Percentiles rank a stretch among this genome's conserved stretches.
Conservation (phyloP, 2,797 vertebrate species). For the Natrix natrix region DNA sequence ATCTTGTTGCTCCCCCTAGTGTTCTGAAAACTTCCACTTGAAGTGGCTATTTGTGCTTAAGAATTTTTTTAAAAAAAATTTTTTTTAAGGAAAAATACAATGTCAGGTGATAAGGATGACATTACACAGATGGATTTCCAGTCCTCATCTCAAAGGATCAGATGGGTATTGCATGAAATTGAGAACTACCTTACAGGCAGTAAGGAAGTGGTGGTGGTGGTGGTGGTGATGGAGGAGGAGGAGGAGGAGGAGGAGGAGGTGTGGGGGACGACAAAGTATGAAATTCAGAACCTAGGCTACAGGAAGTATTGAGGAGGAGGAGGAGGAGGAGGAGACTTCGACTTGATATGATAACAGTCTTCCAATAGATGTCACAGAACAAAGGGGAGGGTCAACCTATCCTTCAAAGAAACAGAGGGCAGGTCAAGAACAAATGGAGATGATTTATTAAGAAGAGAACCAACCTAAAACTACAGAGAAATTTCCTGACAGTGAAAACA, state of each 20-base stretch:
- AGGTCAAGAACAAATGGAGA: neutral
- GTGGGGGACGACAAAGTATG: neutral
- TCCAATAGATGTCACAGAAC: neutral
- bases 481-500: neutral
- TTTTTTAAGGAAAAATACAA: neutral
- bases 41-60: too few relatives aligned
- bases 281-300: neutral
- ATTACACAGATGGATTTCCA: neutral
- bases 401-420: too few relatives aligned
- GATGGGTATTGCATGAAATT: neutral
- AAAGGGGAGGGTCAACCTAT: neutral
- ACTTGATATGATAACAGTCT: neutral
- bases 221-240: too few relatives aligned
- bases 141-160: neutral
- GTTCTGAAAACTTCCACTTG: neutral
- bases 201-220: too few relatives aligned
- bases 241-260: too few relatives aligned
- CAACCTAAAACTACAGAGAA: neutral
- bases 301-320: too few relatives aligned
- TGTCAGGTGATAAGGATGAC: too few relatives aligned
- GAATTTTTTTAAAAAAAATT: neutral
- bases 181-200: neutral
- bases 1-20: constrained; percentile 19
- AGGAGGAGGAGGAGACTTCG: too few relatives aligned
- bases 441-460: neutral